A percentile compares a stretch with the other conserved stretches of the same genome.
Evolutionary conservation across 2,797 vertebrate species (phyloP).

Genomic region (Microctenopoma stevenorrisi): DNA sequence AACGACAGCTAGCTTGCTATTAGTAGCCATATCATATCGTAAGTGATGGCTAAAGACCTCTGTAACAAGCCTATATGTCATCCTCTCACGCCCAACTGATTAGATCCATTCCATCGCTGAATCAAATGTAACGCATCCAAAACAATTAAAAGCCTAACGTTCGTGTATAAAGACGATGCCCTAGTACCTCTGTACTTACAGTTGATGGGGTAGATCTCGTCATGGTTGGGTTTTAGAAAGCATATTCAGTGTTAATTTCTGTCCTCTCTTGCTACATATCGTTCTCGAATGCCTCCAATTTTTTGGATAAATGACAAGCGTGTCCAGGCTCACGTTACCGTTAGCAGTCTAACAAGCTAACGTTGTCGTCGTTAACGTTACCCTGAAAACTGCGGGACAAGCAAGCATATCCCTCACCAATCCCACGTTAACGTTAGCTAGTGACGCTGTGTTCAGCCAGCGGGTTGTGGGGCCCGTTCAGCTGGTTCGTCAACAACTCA

Average conservation of each 20-base stretch:
- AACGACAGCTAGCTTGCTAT: constrained; percentile 77
- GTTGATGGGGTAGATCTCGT: constrained; percentile 77
- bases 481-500: constrained; percentile 82
- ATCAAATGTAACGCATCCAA: constrained; percentile 62
- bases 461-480: constrained; percentile 79
- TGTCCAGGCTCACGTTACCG: constrained; percentile 55
- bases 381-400: constrained; percentile 75
- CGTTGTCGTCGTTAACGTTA: constrained; percentile 72
- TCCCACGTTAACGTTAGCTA: constrained; percentile 72
- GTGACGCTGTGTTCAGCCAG: constrained; percentile 81
- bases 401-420: constrained; percentile 75
- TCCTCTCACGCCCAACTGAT: constrained; percentile 74
- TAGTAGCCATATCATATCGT: constrained; percentile 61
- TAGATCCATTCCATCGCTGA: constrained; percentile 50
- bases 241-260: constrained; percentile 76
- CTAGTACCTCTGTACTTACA: constrained; percentile 77
- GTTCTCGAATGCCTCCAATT: constrained; percentile 44
- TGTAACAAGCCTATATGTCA: constrained; percentile 60
- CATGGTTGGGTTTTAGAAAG: constrained; percentile 80
- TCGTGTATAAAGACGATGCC: constrained; percentile 51
- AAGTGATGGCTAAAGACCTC: constrained; percentile 60
- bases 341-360: constrained; percentile 73
- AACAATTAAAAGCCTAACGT: constrained; percentile 66
- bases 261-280: constrained; percentile 62
- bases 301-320: constrained; percentile 60